These are phyloP conservation scores for Nettapus auritus DNA, from an alignment of 2,113 vertebrate genomes.

Conservation along the genomic window DNA sequence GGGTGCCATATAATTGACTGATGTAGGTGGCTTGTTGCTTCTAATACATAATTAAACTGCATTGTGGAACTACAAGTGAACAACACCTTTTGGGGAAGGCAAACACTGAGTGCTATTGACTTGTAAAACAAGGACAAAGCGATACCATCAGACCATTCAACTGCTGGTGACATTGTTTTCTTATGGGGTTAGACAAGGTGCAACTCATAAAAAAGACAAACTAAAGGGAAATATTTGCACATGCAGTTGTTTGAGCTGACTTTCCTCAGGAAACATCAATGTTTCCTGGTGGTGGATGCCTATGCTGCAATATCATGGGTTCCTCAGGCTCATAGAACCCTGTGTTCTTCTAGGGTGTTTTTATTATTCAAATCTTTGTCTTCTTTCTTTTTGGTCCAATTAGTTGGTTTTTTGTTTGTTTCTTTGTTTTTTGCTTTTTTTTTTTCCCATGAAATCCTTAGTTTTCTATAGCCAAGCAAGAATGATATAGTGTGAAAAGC, in stretches of 20 bases:
- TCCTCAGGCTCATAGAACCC: too few relatives aligned
- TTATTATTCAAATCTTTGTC: neutral
- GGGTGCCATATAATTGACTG: neutral
- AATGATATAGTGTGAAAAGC: neutral
- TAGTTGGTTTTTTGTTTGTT: neutral
- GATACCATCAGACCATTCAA: neutral
- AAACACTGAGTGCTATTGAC: neutral
- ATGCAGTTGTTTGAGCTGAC: neutral
- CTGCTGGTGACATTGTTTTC: neutral
- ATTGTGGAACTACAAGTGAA: neutral
- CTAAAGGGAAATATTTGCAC: neutral
- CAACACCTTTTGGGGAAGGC: neutral
- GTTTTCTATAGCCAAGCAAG: neutral
- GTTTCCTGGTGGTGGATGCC: neutral
- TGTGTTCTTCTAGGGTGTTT: neutral
- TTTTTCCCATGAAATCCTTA: neutral
- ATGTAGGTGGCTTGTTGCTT: neutral
- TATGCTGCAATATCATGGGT: neutral
- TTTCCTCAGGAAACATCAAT: neutral
- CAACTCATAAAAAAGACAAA: neutral
- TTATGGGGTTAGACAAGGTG: neutral
- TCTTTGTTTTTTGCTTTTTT: too few relatives aligned
- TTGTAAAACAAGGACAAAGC: neutral
- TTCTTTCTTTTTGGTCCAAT: neutral
- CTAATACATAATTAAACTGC: neutral